phyloP scores from a whole-genome alignment of 2,888 invertebrate species.

The Acrocyrtus sp. region DNA sequence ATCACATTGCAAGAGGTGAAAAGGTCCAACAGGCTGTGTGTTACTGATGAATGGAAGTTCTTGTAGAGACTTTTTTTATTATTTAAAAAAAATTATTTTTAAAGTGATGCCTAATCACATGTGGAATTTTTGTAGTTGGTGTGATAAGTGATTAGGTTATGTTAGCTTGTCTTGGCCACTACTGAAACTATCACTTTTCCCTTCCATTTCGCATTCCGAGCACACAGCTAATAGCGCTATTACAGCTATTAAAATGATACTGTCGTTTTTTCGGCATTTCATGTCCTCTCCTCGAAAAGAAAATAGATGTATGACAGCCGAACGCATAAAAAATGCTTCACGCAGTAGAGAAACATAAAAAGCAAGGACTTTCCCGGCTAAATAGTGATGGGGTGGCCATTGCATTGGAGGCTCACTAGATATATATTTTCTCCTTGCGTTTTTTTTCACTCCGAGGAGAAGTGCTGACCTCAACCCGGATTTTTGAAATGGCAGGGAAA shows the following conservation, averaged over 20 bases:
- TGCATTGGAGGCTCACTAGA: not conserved
- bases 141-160: no score
- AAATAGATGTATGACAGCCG: not conserved
- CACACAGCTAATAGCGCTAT: not conserved
- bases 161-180: no score
- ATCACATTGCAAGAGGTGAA: not conserved
- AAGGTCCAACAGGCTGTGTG: no score
- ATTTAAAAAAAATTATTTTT: no score
- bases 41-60: no score
- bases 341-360: not conserved
- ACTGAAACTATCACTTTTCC: no score
- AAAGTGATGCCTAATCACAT: no score
- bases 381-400: no score
- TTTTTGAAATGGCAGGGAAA: conserved; percentile 27
- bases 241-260: not conserved
- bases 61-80: no score
- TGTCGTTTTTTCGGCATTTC: not conserved
- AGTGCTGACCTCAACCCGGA: conserved; percentile 43
- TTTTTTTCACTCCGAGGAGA: not conserved
- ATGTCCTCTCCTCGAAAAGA: not conserved
- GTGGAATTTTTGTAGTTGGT: no score
- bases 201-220: no score
- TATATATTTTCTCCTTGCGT: not conserved
- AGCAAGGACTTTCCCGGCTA: no score
- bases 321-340: conserved; percentile 14